Evolutionary conservation across 1,140 invertebrate species (phyloP).

Genomic region (Lucilia cuprina): DNA sequence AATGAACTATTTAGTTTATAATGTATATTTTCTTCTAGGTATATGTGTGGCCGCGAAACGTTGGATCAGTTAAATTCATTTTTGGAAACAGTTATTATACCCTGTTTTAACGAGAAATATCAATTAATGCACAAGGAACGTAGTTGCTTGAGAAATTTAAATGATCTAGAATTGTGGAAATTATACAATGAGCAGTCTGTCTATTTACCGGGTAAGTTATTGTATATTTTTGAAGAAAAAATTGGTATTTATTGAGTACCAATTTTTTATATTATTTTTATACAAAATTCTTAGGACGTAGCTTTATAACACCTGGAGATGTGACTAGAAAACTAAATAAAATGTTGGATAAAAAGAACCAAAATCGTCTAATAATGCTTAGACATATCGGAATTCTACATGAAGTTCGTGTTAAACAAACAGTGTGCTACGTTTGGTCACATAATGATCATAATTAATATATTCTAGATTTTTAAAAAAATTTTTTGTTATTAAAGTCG

Average conservation of each 20-base stretch:
- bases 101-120: constrained; percentile 43
- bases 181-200: constrained; percentile 38
- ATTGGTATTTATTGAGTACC: no score
- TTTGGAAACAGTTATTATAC: constrained; percentile 37
- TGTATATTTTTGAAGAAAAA: neutral
- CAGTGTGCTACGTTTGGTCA: constrained; percentile 41
- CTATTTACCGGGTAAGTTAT: constrained; percentile 38
- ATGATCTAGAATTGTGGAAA: constrained; percentile 41
- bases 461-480: no score
- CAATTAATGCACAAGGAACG: constrained; percentile 39
- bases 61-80: constrained; percentile 39
- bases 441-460: neutral
- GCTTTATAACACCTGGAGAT: constrained; percentile 42
- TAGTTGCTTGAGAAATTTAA: constrained; percentile 18
- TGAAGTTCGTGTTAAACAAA: constrained; percentile 36
- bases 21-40: constrained; percentile 17
- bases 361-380: constrained; percentile 39
- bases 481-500: no score
- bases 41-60: constrained; percentile 41
- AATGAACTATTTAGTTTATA: no score
- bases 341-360: constrained; percentile 42
- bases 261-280: neutral
- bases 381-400: constrained; percentile 40
- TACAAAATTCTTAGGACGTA: neutral
- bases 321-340: constrained; percentile 39